Evolutionary conservation across 2,113 vertebrate species (phyloP).

Genomic region (Indicator indicator): DNA sequence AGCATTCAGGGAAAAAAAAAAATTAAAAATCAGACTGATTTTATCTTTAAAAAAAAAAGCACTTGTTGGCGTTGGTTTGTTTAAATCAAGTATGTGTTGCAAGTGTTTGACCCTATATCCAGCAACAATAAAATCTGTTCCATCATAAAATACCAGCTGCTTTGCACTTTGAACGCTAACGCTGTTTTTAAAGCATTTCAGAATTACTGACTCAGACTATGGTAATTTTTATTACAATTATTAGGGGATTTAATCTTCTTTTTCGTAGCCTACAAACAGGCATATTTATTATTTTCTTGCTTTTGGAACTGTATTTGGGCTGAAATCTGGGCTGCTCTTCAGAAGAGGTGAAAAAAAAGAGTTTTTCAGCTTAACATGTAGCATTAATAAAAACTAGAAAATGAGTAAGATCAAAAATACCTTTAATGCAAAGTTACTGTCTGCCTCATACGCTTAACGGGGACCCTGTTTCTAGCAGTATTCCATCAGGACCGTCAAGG

Average conservation of each 20-base stretch:
- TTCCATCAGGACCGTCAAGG: not conserved
- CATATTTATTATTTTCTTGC: not conserved
- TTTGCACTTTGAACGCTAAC: conserved; percentile 14
- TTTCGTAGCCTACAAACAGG: not conserved
- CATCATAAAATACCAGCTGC: conserved; percentile 42
- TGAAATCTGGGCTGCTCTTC: not conserved
- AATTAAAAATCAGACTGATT: not conserved
- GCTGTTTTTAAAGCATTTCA: conserved; percentile 31
- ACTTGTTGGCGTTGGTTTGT: conserved; percentile 17
- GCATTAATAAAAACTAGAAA: not conserved
- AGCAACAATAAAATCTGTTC: conserved; percentile 59
- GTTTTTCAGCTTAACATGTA: not conserved
- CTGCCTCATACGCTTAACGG: not conserved
- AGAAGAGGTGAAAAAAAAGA: not conserved
- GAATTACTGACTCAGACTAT: conserved; percentile 28
- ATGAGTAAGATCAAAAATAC: not conserved
- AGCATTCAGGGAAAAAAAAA: not conserved
- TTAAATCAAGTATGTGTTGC: conserved; percentile 33
- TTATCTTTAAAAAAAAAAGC: conserved; percentile 39
- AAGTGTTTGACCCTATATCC: conserved; percentile 43
- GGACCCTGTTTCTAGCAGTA: not conserved
- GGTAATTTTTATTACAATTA: not conserved
- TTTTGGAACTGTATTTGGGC: not conserved
- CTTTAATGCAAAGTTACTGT: not conserved
- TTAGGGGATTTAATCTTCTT: not conserved